Percentiles rank a stretch among this genome's conserved stretches.
These are phyloP conservation scores for Ormyrus nitidulus DNA, from an alignment of 2,888 invertebrate species.

Conservation along the genomic window DNA sequence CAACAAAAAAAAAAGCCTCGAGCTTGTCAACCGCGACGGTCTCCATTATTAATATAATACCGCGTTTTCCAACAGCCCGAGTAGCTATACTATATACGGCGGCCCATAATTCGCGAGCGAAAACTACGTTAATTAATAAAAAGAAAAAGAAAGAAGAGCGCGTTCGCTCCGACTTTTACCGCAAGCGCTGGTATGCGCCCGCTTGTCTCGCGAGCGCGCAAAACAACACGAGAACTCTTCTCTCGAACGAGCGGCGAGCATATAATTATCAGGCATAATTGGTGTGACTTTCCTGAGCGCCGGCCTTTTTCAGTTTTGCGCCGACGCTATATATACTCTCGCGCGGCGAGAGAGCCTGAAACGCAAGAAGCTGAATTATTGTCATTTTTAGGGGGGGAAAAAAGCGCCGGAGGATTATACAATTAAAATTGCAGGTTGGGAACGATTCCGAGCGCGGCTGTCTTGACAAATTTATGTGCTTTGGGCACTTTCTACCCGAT, in stretches of 20 bases:
- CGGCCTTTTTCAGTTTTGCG: constrained; percentile 24
- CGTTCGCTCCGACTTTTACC: constrained; percentile 33
- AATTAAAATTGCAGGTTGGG: not conserved
- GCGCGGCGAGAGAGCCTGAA: no score
- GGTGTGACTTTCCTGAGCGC: constrained; percentile 45
- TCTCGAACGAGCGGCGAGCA: constrained; percentile 35
- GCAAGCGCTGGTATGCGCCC: not conserved
- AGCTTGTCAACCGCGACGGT: no score
- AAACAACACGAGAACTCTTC: constrained; percentile 23
- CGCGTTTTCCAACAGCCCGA: no score
- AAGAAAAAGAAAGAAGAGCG: not conserved
- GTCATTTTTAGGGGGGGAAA: not conserved
- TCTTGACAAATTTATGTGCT: no score
- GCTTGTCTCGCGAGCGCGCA: not conserved
- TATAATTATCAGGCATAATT: constrained; percentile 52
- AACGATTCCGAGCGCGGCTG: no score
- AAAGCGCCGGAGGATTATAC: not conserved
- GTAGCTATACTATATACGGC: no score
- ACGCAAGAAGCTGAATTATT: not conserved
- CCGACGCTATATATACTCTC: not conserved
- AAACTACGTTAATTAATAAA: constrained; percentile 34
- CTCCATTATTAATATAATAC: no score
- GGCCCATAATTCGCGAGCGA: not conserved
- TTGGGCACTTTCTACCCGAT: no score
- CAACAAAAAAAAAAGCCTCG: not conserved